Conservation (phyloP, 1,140 invertebrate species). For the Penaeus chinensis region DNA sequence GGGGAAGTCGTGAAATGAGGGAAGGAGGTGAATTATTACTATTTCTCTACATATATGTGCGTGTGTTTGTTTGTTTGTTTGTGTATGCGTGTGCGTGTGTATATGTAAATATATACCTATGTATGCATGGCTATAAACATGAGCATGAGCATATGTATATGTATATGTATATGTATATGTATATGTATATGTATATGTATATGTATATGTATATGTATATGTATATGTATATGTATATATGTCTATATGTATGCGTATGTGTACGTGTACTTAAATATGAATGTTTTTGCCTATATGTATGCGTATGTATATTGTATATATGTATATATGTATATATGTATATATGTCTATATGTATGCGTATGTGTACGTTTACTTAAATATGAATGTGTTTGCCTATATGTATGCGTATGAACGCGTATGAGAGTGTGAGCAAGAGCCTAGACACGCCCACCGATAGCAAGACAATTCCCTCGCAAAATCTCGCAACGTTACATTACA, state of each 20-base stretch:
- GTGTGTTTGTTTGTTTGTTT: neutral
- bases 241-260: neutral
- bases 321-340: neutral
- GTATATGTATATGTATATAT: neutral
- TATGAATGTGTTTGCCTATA: neutral
- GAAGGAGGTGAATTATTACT: neutral
- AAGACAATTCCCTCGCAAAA: no score
- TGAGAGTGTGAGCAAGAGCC: no score
- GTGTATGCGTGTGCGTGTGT: neutral
- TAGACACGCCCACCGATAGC: no score
- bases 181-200: neutral
- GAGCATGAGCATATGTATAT: neutral
- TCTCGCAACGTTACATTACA: no score
- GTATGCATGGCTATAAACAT: neutral
- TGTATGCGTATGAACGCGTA: neutral
- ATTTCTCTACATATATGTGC: constrained; percentile 1
- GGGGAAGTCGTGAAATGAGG: no score
- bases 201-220: neutral
- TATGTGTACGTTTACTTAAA: neutral
- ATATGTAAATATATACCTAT: neutral
- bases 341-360: neutral
- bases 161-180: neutral
- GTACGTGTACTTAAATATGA: neutral
- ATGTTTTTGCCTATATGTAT: neutral
- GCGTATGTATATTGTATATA: neutral